phyloP scores from a whole-genome alignment of 2,113 vertebrate genomes.

The Thomomys bottae region DNA sequence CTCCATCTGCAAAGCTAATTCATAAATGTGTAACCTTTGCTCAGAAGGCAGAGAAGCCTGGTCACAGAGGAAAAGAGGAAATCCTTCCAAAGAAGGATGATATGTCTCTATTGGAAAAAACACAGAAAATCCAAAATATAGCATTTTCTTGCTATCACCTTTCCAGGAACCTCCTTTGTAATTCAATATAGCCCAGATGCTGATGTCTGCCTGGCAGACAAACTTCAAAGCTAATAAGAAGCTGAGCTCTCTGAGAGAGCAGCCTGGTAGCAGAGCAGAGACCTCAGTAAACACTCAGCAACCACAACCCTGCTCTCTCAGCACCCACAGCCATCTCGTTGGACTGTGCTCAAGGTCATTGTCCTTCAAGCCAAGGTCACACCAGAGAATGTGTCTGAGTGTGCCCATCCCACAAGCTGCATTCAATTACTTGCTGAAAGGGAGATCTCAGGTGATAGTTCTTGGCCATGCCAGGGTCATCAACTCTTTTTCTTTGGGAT shows the following conservation, averaged over 20 bases:
- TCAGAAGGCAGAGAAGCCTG: constrained; percentile 6
- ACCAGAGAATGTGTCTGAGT: no score
- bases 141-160: neutral
- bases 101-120: constrained; percentile 9
- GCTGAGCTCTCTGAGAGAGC: neutral
- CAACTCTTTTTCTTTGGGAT: neutral
- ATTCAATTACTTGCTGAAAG: neutral
- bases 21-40: neutral
- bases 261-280: rapidly evolving
- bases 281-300: no score
- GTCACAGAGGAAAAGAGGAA: constrained; percentile 13
- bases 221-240: neutral
- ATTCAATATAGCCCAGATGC: neutral
- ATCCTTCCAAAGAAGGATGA: neutral
- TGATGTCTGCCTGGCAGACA: neutral
- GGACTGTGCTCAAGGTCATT: neutral
- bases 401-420: neutral
- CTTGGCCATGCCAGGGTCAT: no score
- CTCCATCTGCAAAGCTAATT: constrained; percentile 6
- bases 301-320: neutral
- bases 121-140: constrained; percentile 1
- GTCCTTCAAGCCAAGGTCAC: neutral
- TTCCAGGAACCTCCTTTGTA: neutral
- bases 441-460: neutral
- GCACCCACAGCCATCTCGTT: rapidly evolving